Conservation (phyloP, 2,113 vertebrate species). For the Rhinopomastus cyanomelas region DNA sequence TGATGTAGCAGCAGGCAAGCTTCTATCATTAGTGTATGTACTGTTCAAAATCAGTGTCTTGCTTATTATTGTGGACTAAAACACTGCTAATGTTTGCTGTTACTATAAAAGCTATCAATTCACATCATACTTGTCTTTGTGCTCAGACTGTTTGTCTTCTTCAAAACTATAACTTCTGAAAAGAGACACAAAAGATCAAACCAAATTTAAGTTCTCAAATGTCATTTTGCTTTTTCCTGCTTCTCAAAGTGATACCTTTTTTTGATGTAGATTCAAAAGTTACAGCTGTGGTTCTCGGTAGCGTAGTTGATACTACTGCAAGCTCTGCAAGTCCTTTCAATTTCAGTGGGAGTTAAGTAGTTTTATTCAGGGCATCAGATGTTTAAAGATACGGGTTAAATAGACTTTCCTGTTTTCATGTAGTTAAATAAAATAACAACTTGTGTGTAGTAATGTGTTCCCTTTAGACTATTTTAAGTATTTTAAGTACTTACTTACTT, state of each 20-base stretch:
- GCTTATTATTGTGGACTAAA: not conserved
- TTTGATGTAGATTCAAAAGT: not conserved
- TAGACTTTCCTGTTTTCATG: not conserved
- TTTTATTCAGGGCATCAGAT: not conserved
- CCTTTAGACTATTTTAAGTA: not conserved
- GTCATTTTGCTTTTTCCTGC: not conserved
- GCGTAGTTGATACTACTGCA: not conserved
- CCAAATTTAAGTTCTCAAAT: not conserved
- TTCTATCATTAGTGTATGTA: not conserved
- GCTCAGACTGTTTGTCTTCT: not conserved
- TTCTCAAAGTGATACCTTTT: not conserved
- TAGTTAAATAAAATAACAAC: not conserved
- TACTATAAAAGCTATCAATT: not conserved
- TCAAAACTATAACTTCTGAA: not conserved
- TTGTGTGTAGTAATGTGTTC: not conserved
- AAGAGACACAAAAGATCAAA: not conserved
- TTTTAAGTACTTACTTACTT: not conserved
- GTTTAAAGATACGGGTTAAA: not conserved
- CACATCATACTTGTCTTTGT: not conserved
- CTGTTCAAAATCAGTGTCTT: not conserved
- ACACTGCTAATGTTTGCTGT: not conserved
- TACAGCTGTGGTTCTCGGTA: not conserved
- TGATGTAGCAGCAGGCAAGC: not conserved
- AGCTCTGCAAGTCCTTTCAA: not conserved
- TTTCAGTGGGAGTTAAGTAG: not conserved